Conservation (phyloP, 2,888 invertebrate genomes). For the Thera britannica region DNA sequence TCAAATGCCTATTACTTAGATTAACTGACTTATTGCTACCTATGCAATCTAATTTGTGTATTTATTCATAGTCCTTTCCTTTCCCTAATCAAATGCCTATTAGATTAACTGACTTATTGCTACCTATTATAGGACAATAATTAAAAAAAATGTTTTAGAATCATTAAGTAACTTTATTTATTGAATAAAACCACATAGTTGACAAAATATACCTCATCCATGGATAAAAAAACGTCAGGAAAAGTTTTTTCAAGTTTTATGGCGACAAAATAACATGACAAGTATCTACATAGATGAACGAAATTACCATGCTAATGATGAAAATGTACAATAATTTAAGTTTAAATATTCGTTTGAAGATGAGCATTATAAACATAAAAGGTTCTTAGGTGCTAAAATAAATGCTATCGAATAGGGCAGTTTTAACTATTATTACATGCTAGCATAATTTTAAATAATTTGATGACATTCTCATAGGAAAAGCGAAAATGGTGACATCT, state of each 20-base stretch:
- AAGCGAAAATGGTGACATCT: not conserved
- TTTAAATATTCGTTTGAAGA: not conserved
- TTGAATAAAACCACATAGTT: constrained; percentile 74
- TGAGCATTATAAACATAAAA: constrained; percentile 10
- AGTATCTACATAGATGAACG: not conserved
- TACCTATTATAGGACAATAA: not conserved
- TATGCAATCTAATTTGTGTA: constrained; percentile 84
- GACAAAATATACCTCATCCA: constrained; percentile 81
- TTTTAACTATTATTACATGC: constrained; percentile 4
- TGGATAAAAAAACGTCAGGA: constrained; percentile 50
- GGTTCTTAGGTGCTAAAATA: constrained; percentile 18
- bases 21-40: not conserved
- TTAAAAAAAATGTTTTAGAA: constrained; percentile 40
- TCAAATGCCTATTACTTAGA: not conserved
- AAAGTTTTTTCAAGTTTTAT: not conserved
- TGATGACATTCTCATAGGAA: not conserved
- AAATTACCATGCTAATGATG: not conserved
- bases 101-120: too few species aligned
- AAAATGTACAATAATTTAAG: not conserved
- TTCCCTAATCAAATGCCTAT: constrained; percentile 2
- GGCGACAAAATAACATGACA: not conserved
- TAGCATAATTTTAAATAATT: constrained; percentile 13
- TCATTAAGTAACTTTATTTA: constrained; percentile 81
- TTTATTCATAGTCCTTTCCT: constrained; percentile 46
- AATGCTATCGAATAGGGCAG: constrained; percentile 20